Evolutionary conservation across 1,140 invertebrate genomes (phyloP), one percentile per base, ranked within the genome.

Genomic region (Gonatopus flavifemur): DNA sequence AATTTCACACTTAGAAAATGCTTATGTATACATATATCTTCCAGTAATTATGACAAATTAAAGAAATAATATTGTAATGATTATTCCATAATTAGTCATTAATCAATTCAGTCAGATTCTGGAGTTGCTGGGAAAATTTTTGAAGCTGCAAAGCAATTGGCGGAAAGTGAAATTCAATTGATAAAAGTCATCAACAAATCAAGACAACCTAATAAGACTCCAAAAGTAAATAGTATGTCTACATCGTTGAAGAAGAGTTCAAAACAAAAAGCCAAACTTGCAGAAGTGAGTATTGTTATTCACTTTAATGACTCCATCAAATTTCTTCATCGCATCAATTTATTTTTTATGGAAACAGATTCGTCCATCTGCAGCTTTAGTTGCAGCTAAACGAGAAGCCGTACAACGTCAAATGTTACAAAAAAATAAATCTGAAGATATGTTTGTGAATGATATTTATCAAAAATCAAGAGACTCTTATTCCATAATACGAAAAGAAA

Each of bases 401-500:
- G 65, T 63, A 21, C 59, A 72, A 21, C 64, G 62, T 13, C 68
- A 72, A 40, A 47, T 59, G 12, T 52, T 46, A 0, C 53, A 64
- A 4, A 51, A 41, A 4, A 71, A 68, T 12, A 71, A 64, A 25
- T 50, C 42, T 16, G 62, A 63, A 3, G 62, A 55, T 20, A 44
- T 51, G 6, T 61, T 66, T 20, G 49, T 78, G 16, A 40, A 33
- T 6, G 75, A 77, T 41, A 72, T 77, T 59, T 72, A 72, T 55
- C 69, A 77, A 20, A 70, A 86, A 82, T 83, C 85, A n/a, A 80
- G 86, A 65, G 83, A 84, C 50, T 80, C 85, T 1, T 86, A 86
- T 66, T 68, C 66, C 0, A 73, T 80, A 59, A 63, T 80, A 10
- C 80, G 79, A 15, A 81, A 80, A 10, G 60, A 79, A 8, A 95